phyloP scores from a whole-genome alignment of 1,140 invertebrate species.

The Papilio polyxenes region DNA sequence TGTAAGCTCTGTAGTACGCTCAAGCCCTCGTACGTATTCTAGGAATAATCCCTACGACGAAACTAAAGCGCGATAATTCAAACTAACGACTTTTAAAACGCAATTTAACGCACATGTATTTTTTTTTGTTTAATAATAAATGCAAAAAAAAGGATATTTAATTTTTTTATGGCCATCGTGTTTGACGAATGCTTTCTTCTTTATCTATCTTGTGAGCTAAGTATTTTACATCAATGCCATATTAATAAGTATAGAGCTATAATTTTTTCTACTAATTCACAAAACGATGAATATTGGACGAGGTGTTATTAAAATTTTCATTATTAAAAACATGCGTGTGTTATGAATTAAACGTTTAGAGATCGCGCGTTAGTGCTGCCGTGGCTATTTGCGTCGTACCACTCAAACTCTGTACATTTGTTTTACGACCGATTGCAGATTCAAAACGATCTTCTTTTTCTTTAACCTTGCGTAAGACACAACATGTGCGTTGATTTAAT shows the following conservation, averaged over 20 bases:
- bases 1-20: slow-evolving; percentile 25
- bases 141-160: too few relatives aligned
- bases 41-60: slow-evolving; percentile 29
- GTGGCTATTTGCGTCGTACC: slow-evolving; percentile 14
- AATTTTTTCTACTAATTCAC: too few relatives aligned
- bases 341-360: neutral
- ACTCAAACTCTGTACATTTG: slow-evolving; percentile 20
- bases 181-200: too few relatives aligned
- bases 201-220: too few relatives aligned
- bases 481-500: slow-evolving; percentile 8
- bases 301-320: neutral
- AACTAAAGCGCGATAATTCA: neutral
- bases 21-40: slow-evolving; percentile 28
- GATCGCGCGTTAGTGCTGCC: slow-evolving; percentile 15
- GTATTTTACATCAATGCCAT: too few relatives aligned
- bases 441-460: slow-evolving; percentile 25
- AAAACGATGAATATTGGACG: too few relatives aligned
- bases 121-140: neutral
- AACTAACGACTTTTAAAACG: slow-evolving; percentile 1
- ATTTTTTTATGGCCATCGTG: too few relatives aligned
- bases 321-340: neutral
- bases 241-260: too few relatives aligned
- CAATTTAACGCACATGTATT: neutral
- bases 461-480: slow-evolving; percentile 25
- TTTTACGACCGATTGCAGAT: slow-evolving; percentile 26